phyloP scores from a whole-genome alignment of 2,888 invertebrate species.

The Parnassius apollo region DNA sequence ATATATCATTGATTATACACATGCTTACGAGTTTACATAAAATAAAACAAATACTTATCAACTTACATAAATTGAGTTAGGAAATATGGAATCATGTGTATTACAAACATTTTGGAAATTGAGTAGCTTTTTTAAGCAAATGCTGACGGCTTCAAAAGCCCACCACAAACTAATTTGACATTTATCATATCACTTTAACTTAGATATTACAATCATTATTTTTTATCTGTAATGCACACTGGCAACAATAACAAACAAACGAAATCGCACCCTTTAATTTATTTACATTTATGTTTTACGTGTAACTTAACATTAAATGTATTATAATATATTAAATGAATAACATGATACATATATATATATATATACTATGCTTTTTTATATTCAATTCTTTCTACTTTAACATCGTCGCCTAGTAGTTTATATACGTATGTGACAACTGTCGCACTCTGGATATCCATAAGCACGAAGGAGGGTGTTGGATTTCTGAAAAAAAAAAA shows the following conservation, averaged over 20 bases:
- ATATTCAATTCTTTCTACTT: slow-evolving; percentile 98
- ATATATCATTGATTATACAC: too few species aligned
- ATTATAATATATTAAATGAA: slow-evolving; percentile 9
- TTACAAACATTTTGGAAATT: too few species aligned
- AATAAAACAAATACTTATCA: too few species aligned
- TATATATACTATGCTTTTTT: slow-evolving; percentile 87
- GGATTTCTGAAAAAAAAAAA: slow-evolving; percentile 84
- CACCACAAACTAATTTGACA: too few species aligned
- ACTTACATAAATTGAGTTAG: too few species aligned
- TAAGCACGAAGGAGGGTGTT: slow-evolving; percentile 97
- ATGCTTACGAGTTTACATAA: too few species aligned
- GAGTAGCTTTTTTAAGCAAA: too few species aligned
- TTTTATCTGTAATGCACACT: background rate
- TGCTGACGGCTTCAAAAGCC: too few species aligned
- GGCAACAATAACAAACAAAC: background rate
- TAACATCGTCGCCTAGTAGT: slow-evolving; percentile 98
- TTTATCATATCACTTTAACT: too few species aligned
- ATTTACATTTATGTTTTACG: slow-evolving; percentile 9
- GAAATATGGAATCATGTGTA: too few species aligned
- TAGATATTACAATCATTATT: background rate
- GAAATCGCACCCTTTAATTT: background rate
- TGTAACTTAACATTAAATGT: slow-evolving; percentile 5
- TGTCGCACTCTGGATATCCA: slow-evolving; percentile 99
- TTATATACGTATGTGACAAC: slow-evolving; percentile 99
- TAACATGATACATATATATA: background rate